phyloP scores from a whole-genome alignment of 2,888 invertebrate genomes.

The Geotrupes spiniger region DNA sequence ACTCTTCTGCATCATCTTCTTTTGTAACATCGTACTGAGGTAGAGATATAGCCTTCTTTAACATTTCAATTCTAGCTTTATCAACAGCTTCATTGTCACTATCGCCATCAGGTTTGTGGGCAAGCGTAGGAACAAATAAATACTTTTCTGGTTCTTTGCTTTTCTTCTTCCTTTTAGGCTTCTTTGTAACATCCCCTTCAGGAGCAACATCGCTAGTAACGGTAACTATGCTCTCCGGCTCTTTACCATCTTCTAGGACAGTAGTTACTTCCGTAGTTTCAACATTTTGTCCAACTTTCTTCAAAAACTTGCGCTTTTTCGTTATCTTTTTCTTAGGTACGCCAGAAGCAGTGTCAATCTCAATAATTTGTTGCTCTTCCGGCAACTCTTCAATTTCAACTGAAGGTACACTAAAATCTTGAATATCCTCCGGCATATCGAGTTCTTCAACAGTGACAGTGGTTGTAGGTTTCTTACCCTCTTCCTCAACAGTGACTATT shows the following conservation, averaged over 20 bases:
- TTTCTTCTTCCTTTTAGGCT: constrained; percentile 27
- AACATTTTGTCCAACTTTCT: constrained; percentile 30
- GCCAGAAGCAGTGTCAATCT: constrained; percentile 47
- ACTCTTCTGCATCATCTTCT: constrained; percentile 34
- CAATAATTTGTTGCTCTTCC: constrained; percentile 45
- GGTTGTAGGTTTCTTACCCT: constrained; percentile 35
- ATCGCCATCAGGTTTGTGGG: constrained; percentile 40
- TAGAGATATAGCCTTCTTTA: constrained; percentile 38
- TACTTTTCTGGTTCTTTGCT: constrained; percentile 32
- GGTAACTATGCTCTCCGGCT: constrained; percentile 40
- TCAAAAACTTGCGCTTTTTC: constrained; percentile 31
- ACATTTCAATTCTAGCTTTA: constrained; percentile 39
- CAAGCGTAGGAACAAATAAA: constrained; percentile 42
- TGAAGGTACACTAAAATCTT: neutral
- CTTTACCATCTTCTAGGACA: constrained; percentile 39
- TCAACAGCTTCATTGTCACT: constrained; percentile 39
- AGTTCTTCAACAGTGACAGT: constrained; percentile 35
- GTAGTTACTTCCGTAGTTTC: constrained; percentile 36
- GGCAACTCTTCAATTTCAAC: constrained; percentile 37
- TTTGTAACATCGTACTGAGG: constrained; percentile 27
- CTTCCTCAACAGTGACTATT: constrained; percentile 40
- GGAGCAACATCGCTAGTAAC: constrained; percentile 24
- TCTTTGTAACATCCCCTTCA: constrained; percentile 6
- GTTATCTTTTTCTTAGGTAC: constrained; percentile 45
- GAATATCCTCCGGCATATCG: constrained; percentile 34